Evolutionary conservation across 2,888 invertebrate species (phyloP).

Genomic region (Netelia inedita): DNA sequence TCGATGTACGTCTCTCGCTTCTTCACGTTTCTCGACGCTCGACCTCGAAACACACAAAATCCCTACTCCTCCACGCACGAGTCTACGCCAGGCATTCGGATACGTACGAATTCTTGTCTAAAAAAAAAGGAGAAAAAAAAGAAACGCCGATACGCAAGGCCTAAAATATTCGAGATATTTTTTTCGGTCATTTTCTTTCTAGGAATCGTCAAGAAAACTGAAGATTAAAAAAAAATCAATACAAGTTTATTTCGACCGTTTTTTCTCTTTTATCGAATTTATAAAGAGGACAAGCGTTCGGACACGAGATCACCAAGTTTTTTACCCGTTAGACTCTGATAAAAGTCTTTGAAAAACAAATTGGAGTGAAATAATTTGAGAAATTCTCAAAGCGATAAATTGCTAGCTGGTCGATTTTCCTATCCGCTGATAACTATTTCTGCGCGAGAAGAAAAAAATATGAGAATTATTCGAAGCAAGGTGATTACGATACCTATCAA

Average conservation of each 20-base stretch:
- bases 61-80: slow-evolving; percentile 67
- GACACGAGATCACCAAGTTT: too few relatives aligned
- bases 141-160: background rate
- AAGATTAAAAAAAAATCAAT: background rate
- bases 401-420: too few relatives aligned
- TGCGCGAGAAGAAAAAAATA: too few relatives aligned
- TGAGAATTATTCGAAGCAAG: too few relatives aligned
- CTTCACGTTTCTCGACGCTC: slow-evolving; percentile 76
- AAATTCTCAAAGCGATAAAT: too few relatives aligned
- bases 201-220: background rate
- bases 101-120: slow-evolving; percentile 51
- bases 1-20: slow-evolving; percentile 69
- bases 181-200: background rate
- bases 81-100: slow-evolving; percentile 58
- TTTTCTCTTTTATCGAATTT: too few relatives aligned
- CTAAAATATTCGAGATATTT: slow-evolving; percentile 15
- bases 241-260: background rate
- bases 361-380: too few relatives aligned
- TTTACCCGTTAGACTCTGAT: too few relatives aligned
- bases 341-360: too few relatives aligned
- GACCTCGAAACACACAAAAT: slow-evolving; percentile 82
- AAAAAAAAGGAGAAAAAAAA: slow-evolving; percentile 24
- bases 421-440: too few relatives aligned
- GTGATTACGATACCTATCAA: background rate
- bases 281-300: too few relatives aligned